These are phyloP conservation scores for Synanthedon formicaeformis DNA, from an alignment of 2,888 invertebrate genomes.

Conservation along the genomic window DNA sequence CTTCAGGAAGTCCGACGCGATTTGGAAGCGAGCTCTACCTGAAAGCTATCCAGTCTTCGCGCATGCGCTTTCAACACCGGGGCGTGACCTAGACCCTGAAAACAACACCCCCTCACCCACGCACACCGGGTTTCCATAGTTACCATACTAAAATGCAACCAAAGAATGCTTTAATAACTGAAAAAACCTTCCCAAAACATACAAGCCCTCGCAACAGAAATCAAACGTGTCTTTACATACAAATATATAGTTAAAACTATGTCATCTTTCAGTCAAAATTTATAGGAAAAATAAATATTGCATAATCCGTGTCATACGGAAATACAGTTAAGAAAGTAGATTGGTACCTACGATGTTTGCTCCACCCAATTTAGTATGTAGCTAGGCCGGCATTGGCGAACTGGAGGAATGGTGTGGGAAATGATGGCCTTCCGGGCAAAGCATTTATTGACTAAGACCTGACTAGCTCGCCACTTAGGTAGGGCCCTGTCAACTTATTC, in stretches of 20 bases:
- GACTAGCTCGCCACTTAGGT: conserved; percentile 14
- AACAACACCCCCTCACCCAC: conserved; percentile 58
- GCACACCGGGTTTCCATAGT: conserved; percentile 44
- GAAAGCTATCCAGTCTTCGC: conserved; percentile 29
- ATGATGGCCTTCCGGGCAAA: conserved; percentile 29
- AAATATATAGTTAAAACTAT: not conserved
- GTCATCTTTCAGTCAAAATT: not conserved
- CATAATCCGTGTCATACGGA: conserved; percentile 25
- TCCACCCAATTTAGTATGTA: conserved; percentile 42
- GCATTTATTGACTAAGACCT: conserved; percentile 29
- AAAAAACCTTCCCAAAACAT: not conserved
- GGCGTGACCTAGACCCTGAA: conserved; percentile 73
- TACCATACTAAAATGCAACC: conserved; percentile 21
- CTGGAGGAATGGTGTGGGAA: conserved; percentile 35
- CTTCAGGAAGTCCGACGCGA: conserved; percentile 38
- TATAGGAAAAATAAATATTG: conserved; percentile 8
- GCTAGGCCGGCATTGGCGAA: conserved; percentile 46
- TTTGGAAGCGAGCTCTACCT: conserved; percentile 35
- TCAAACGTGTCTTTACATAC: conserved; percentile 1
- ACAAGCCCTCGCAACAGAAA: not conserved
- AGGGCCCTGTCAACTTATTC: not conserved
- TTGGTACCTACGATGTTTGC: conserved; percentile 32
- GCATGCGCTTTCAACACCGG: conserved; percentile 44
- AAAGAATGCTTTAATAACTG: conserved; percentile 16
- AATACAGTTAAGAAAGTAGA: conserved; percentile 26